Percentiles rank a stretch among this genome's conserved stretches.
These are phyloP conservation scores for Limnephilus lunatus DNA, from an alignment of 2,888 invertebrate species.

Conservation along the genomic window DNA sequence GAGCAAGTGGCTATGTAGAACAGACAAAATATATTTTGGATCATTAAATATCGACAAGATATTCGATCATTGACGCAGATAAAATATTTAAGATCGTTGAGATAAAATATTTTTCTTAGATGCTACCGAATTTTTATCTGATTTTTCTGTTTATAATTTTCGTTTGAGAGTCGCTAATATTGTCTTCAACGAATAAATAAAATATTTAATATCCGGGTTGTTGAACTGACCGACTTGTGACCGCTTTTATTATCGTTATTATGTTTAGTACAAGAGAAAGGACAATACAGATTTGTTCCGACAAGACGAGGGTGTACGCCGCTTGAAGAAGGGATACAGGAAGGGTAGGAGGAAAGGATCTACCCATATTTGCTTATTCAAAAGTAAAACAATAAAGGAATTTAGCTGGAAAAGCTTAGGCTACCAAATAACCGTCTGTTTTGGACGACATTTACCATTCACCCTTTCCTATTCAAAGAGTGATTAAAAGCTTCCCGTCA, in stretches of 20 bases:
- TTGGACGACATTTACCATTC: neutral
- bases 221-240: neutral
- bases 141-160: too few species aligned
- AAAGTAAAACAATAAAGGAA: slow-evolving; percentile 36
- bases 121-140: too few species aligned
- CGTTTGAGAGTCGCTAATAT: too few species aligned
- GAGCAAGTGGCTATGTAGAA: too few species aligned
- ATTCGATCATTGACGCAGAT: neutral
- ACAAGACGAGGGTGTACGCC: neutral
- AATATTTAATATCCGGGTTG: neutral
- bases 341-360: neutral
- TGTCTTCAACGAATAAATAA: too few species aligned
- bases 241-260: neutral
- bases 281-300: neutral
- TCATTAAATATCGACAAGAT: too few species aligned
- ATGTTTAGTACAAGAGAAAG: neutral
- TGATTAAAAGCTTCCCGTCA: neutral
- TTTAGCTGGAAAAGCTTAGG: neutral
- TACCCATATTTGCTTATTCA: slow-evolving; percentile 38
- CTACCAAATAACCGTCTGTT: neutral
- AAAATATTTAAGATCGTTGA: too few species aligned
- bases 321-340: neutral
- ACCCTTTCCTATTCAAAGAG: neutral
- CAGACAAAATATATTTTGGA: too few species aligned
- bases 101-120: too few species aligned